Evolutionary conservation across 2,797 vertebrate genomes (phyloP), one percentile per base, ranked within the genome.

Genomic region (Perodicticus potto): DNA sequence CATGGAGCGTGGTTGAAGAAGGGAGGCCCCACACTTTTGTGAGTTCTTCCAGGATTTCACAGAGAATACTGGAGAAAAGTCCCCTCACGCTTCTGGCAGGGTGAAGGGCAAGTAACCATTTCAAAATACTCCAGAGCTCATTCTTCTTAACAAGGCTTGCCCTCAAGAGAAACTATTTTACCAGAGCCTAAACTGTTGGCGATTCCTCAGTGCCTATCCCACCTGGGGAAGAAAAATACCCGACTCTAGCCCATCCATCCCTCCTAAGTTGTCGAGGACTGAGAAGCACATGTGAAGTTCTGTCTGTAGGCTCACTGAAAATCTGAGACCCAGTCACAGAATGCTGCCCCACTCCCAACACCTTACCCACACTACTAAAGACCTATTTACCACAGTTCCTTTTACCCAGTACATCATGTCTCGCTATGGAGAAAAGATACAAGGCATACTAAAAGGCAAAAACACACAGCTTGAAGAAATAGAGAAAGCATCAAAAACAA

Each of bases 401-500:
- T 77, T 34, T 83, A 89, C 57, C 57, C 16, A 78, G 49, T 45
- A 45, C 37, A 7, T 87, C 20, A 32, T 4, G 14, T 40, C 55
- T 49, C 34, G 12, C 37, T 67, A 53, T 55, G 17, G 86, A 10
- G 40, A 82, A 92, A 85, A 94, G 59, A 67, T 72, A 78, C 69
- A 86, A 78, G 73, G 20, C n/a, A 92, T 86, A 61, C 45, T 59
- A 89, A 89, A 90, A 93, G 43, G 23, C 61, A 69, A 84, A 84
- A 94, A 73, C 27, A 10, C 29, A 87, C 77, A 80, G 55, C 69
- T 61, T 84, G 22, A 92, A 95, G 76, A 87, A 43, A 76, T 29
- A 86, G 34, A 74, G 57, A 53, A 74, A 25, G 29, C 45, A 84
- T 72, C 57, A 87, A 69, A 76, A 89, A 20, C 25, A 63, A 69